phyloP scores from a whole-genome alignment of 1,140 invertebrate species.

The Zaprionus lachaisei region DNA sequence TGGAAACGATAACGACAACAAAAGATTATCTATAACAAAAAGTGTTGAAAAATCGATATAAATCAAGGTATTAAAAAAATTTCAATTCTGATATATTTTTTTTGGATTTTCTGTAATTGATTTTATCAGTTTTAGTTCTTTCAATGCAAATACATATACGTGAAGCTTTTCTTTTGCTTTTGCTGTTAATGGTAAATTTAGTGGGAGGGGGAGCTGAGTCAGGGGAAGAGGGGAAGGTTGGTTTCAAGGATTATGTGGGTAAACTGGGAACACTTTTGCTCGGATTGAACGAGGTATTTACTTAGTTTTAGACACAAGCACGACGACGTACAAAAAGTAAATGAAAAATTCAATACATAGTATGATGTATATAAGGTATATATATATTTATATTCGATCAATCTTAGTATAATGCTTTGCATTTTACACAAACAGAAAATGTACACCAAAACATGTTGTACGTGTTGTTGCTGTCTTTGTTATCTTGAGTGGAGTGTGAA shows the following conservation, averaged over 20 bases:
- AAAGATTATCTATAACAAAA: background rate
- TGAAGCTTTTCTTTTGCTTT: conserved; percentile 50
- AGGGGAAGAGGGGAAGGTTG: background rate
- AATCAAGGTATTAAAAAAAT: conserved; percentile 54
- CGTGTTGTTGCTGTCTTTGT: conserved; percentile 9
- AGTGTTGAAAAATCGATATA: background rate
- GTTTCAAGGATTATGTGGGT: background rate
- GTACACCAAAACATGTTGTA: conserved; percentile 65
- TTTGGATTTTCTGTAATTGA: conserved; percentile 38
- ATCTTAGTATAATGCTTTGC: conserved; percentile 70
- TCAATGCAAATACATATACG: conserved; percentile 46
- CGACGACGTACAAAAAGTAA: conserved; percentile 78
- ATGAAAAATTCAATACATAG: conserved; percentile 72
- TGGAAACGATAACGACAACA: conserved; percentile 3
- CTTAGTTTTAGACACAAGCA: conserved; percentile 79
- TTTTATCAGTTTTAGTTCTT: conserved; percentile 21
- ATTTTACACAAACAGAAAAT: conserved; percentile 68
- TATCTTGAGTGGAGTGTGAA: conserved; percentile 7
- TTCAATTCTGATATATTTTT: conserved; percentile 45
- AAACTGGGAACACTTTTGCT: conserved; percentile 16
- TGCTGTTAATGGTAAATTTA: conserved; percentile 28
- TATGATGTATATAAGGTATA: conserved; percentile 58
- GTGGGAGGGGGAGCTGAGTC: background rate
- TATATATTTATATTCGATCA: conserved; percentile 67
- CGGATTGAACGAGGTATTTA: conserved; percentile 49